These are phyloP conservation scores for Odontomyia ornata DNA, from an alignment of 2,888 invertebrate genomes.

Conservation along the genomic window DNA sequence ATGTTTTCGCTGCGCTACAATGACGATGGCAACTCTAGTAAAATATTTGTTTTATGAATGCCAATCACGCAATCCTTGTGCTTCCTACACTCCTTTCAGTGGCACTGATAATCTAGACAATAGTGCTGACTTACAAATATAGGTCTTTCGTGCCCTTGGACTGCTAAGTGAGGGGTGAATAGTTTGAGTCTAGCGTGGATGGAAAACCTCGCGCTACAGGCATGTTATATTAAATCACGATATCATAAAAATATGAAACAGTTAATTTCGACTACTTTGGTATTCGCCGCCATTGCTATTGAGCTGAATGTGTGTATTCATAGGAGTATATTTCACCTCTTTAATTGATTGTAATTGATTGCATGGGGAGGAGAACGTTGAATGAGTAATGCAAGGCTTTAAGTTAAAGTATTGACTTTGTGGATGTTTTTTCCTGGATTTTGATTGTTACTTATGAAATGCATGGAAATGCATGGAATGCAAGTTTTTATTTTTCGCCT, in stretches of 20 bases:
- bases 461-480: no score
- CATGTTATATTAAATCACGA: constrained; percentile 44
- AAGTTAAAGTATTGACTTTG: no score
- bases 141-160: constrained; percentile 22
- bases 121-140: constrained; percentile 25
- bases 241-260: constrained; percentile 44
- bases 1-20: neutral
- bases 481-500: no score
- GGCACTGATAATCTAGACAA: constrained; percentile 16
- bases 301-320: neutral
- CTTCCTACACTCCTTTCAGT: neutral
- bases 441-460: no score
- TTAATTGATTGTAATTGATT: constrained; percentile 46
- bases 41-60: constrained; percentile 43
- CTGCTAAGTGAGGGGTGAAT: neutral
- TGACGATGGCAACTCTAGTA: constrained; percentile 10
- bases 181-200: no score
- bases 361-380: neutral
- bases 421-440: no score
- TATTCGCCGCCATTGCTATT: neutral
- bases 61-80: constrained; percentile 36
- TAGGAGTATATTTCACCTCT: constrained; percentile 3
- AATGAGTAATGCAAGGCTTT: no score
- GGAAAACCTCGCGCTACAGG: neutral
- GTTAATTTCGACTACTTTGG: constrained; percentile 20